Evolutionary conservation across 2,113 vertebrate genomes (phyloP).

Genomic region (Platycercus adscitus): DNA sequence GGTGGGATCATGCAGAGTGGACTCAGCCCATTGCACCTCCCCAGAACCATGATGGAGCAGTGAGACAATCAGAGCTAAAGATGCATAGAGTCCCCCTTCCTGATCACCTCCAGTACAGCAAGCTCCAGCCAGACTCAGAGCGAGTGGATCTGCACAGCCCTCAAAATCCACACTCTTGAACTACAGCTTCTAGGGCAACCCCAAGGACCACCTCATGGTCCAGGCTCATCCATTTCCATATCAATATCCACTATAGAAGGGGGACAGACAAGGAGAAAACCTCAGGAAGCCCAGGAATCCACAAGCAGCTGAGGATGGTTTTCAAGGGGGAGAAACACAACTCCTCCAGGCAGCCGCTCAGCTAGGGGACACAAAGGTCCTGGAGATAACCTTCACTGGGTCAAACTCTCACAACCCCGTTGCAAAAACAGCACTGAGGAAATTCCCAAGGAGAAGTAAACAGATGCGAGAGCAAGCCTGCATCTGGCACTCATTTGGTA

Average conservation of each 20-base stretch:
- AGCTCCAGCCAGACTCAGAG: background rate
- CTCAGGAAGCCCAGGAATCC: background rate
- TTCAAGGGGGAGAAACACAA: background rate
- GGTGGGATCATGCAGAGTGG: rapidly evolving
- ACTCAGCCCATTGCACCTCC: background rate
- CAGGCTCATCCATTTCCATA: rapidly evolving
- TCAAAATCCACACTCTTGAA: background rate
- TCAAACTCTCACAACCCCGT: background rate
- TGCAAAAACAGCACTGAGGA: background rate
- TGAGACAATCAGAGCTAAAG: background rate
- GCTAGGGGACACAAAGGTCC: background rate
- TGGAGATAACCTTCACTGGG: background rate
- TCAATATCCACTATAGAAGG: background rate
- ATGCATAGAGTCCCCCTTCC: background rate
- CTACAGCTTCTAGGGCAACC: background rate
- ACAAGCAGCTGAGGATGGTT: background rate
- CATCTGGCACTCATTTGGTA: no score
- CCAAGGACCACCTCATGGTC: background rate
- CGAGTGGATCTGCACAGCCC: background rate
- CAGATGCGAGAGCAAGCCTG: background rate
- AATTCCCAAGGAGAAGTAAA: conserved; percentile 35
- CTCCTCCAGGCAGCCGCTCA: background rate
- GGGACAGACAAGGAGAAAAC: background rate
- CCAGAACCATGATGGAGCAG: rapidly evolving
- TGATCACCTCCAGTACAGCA: background rate